Evolutionary conservation across 1,140 invertebrate species (phyloP).

Genomic region (Pogonomyrmex barbatus): DNA sequence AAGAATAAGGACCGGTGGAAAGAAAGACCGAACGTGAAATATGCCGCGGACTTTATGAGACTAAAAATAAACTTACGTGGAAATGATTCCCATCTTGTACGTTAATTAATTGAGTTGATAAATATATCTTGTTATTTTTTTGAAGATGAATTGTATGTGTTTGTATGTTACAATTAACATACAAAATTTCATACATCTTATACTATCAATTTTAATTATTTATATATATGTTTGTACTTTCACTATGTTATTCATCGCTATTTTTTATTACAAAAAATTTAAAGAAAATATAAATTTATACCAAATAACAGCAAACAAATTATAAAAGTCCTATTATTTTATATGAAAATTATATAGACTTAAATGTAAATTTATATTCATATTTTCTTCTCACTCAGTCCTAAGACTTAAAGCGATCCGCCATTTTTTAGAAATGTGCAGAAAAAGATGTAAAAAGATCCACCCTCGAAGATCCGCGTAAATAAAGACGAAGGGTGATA

Average conservation of each 20-base stretch:
- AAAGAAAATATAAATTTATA: background rate
- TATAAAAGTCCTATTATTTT: background rate
- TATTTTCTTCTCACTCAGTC: background rate
- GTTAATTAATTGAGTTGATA: constrained; percentile 29
- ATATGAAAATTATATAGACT: background rate
- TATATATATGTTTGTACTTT: background rate
- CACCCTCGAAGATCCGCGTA: constrained; percentile 68
- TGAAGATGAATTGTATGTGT: constrained; percentile 9
- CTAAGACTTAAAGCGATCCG: constrained; percentile 26
- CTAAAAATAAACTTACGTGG: constrained; percentile 11
- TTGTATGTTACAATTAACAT: no score
- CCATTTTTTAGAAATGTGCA: constrained; percentile 65
- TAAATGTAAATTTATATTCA: background rate
- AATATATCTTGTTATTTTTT: background rate
- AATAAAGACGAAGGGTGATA: constrained; percentile 68
- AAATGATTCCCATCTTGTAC: background rate
- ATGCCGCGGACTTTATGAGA: background rate
- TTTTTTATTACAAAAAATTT: constrained; percentile 5
- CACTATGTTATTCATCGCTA: background rate
- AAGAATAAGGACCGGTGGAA: constrained; percentile 74
- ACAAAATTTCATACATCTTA: constrained; percentile 22
- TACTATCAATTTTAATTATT: constrained; percentile 12
- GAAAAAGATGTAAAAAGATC: constrained; percentile 69
- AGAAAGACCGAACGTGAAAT: constrained; percentile 65
- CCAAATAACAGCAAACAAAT: background rate